Evolutionary conservation across 2,888 invertebrate species (phyloP), one percentile per base, ranked within the genome.

Genomic region (Harpalus rufipes): DNA sequence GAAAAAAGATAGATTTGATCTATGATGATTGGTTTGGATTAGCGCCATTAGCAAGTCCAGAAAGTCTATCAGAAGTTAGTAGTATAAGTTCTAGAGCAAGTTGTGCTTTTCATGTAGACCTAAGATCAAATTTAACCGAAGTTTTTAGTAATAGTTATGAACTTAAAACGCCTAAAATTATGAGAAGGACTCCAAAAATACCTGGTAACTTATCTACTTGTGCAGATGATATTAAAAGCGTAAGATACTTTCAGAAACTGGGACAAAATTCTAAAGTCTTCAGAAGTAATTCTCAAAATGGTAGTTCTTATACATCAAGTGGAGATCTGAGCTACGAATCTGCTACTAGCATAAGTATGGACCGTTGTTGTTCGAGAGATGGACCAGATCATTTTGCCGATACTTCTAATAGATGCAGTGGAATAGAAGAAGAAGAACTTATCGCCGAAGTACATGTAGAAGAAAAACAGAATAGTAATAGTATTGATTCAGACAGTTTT

Each of bases 31-130:
- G 94, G 94, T 92, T 93, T 86, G 94, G 95, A 0, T 90, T 94
- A 86, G 97, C 96, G 0, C 96, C 97, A 0, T 89, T 97, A 21
- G 97, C 97, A 8, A 96, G 96, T 80, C 96, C 96, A 0, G 96
- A 97, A 90, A 96, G 96, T 0, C 90, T 97, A 12, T 96, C 96
- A 0, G 96, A 96, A 89, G 93, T 95, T n/a, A 96, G 96, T 1
- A 95, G 96, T 89, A 93, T 95, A 82, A 94, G 94, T 87, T 95
- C 96, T 25, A 92, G 95, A 86, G 93, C 94, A 21, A 94, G 94
- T 87, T 91, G 93, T 81, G 92, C 93, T 65, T 91, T 91, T 86
- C 92, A 92, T 85, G 87, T 89, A 21, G 89, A 89, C 18, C 88
- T 88, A 59, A 87, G 87, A 25, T 84, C 86, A 1, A 86, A 84